These are phyloP conservation scores for Laodelphax striatellus DNA, from an alignment of 1,140 invertebrate genomes.

Conservation along the genomic window DNA sequence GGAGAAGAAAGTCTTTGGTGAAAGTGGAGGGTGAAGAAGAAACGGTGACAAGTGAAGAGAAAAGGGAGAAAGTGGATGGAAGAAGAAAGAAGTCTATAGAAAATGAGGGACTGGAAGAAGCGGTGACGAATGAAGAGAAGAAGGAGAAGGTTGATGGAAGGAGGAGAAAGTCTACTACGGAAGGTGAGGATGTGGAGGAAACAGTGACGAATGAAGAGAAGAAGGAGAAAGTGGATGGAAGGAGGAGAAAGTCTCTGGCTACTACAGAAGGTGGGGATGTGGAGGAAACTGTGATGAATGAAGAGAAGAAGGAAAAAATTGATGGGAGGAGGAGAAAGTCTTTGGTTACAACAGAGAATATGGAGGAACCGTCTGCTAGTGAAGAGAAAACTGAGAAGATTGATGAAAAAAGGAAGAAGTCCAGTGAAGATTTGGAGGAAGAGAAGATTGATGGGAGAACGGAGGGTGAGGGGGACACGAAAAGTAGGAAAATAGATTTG, in stretches of 20 bases:
- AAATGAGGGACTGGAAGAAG: neutral
- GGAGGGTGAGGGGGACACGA: too few species aligned
- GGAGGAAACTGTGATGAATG: neutral
- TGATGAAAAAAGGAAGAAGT: neutral
- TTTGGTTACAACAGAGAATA: neutral
- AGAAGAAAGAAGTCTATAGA: neutral
- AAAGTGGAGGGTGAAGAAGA: neutral
- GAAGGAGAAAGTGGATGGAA: neutral
- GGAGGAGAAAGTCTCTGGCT: neutral
- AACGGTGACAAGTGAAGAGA: neutral
- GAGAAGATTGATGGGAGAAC: too few species aligned
- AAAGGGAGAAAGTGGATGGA: neutral
- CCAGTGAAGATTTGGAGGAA: too few species aligned
- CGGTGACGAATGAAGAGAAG: neutral
- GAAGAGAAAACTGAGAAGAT: neutral
- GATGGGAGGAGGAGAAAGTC: neutral
- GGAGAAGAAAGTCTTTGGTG: neutral
- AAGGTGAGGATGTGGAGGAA: neutral
- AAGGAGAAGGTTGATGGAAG: neutral
- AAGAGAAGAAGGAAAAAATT: neutral
- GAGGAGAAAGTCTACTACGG: neutral
- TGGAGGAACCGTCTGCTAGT: neutral
- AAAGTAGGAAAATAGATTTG: too few species aligned
- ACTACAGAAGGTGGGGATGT: neutral
- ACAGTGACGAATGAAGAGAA: neutral